Evolutionary conservation across 2,797 vertebrate species (phyloP).

Genomic region (Zalophus californianus): DNA sequence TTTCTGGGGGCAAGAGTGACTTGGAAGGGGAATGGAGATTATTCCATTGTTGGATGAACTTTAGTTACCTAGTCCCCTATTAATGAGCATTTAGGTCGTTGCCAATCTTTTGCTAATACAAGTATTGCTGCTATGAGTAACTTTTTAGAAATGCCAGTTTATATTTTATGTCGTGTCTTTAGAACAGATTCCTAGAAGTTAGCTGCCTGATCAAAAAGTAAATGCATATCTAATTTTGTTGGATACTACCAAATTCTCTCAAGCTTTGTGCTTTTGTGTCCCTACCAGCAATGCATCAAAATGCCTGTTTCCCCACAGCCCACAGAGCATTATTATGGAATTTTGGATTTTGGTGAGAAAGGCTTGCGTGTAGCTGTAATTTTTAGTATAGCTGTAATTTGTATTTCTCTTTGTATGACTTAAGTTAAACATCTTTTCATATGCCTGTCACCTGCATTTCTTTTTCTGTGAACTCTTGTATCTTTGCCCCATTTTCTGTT

Average conservation of each 20-base stretch:
- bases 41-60: not conserved
- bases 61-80: not conserved
- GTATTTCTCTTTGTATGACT: not conserved
- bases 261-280: not conserved
- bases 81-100: not conserved
- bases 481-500: not conserved
- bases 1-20: not conserved
- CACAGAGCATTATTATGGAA: not conserved
- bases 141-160: conserved; percentile 4
- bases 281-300: not conserved
- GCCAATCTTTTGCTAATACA: not conserved
- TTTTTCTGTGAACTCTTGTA: conserved; percentile 4
- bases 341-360: conserved; percentile 10
- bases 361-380: not conserved
- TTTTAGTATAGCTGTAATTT: not conserved
- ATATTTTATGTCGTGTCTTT: conserved; percentile 16
- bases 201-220: not conserved
- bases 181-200: conserved; percentile 34
- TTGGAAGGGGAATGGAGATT: not conserved
- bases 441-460: not conserved
- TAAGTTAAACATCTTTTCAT: conserved; percentile 21
- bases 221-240: not conserved
- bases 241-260: not conserved
- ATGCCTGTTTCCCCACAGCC: not conserved
- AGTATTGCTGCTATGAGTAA: conserved; percentile 28